These are phyloP conservation scores for Circaetus gallicus DNA, from an alignment of 2,113 vertebrate species.

Conservation along the genomic window DNA sequence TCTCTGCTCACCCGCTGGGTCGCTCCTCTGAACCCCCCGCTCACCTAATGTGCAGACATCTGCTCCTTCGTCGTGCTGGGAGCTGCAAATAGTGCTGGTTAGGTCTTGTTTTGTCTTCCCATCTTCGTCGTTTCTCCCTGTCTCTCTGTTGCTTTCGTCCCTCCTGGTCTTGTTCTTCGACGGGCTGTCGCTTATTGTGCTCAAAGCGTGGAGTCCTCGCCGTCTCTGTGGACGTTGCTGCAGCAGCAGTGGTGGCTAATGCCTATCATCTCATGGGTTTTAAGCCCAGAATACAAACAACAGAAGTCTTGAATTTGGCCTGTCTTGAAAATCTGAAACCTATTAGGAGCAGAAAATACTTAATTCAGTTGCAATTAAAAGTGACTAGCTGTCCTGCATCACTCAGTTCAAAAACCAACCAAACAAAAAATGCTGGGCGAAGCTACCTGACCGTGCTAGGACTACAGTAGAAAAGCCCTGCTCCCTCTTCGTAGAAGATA, in stretches of 20 bases:
- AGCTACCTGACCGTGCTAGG: neutral
- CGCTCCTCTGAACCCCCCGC: neutral
- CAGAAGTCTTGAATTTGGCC: neutral
- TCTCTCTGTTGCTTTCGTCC: neutral
- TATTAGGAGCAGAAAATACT: neutral
- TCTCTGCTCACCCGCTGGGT: neutral
- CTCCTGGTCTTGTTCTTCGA: neutral
- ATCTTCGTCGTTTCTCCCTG: neutral
- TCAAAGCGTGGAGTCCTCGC: neutral
- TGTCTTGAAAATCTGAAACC: neutral
- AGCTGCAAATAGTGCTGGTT: neutral
- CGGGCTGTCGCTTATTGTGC: neutral
- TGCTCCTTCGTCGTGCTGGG: neutral
- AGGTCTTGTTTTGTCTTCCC: neutral
- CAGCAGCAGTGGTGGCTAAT: neutral
- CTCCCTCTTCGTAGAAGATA: neutral
- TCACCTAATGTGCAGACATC: rapidly evolving
- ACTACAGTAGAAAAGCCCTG: neutral
- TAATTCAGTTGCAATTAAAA: neutral
- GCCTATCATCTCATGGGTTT: neutral
- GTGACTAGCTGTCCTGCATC: neutral
- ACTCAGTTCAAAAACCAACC: neutral
- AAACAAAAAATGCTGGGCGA: neutral
- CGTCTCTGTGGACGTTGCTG: neutral
- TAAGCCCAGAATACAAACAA: neutral